A percentile compares a stretch with the other conserved stretches of the same genome.
Evolutionary conservation across 2,113 vertebrate species (phyloP).

Genomic region (Chlorodrepanis virens): DNA sequence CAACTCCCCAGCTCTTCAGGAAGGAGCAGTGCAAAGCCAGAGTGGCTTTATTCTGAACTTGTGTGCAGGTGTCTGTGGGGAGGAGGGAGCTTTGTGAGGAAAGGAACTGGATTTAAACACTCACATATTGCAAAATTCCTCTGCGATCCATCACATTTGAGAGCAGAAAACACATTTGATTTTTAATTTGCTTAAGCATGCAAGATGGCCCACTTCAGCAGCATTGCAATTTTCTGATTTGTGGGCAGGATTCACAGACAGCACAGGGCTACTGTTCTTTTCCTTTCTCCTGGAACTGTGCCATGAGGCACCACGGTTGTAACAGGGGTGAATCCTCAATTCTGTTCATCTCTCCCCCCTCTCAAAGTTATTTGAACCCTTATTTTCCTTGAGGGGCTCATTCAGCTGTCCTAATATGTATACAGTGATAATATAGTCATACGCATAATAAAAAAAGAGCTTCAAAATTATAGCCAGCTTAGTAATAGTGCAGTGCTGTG

Average conservation of each 20-base stretch:
- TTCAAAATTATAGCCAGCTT: slow-evolving; percentile 63
- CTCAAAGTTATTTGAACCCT: slow-evolving; percentile 68
- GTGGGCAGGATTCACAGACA: slow-evolving; percentile 52
- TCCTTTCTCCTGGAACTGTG: slow-evolving; percentile 36
- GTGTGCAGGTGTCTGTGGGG: background rate
- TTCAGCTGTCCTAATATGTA: slow-evolving; percentile 74
- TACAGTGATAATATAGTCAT: slow-evolving; percentile 72
- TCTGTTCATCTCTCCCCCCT: slow-evolving; percentile 57
- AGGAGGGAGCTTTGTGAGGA: background rate
- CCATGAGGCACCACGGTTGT: slow-evolving; percentile 54
- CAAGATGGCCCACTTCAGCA: slow-evolving; percentile 63
- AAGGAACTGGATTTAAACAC: background rate
- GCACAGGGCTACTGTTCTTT: slow-evolving; percentile 29
- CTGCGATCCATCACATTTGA: slow-evolving; percentile 23
- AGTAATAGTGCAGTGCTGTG: slow-evolving; percentile 30
- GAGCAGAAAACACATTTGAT: slow-evolving; percentile 59
- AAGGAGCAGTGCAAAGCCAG: background rate
- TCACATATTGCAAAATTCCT: slow-evolving; percentile 31
- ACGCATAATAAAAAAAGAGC: slow-evolving; percentile 64
- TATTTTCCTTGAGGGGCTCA: slow-evolving; percentile 74
- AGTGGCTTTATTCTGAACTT: background rate
- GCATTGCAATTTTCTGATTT: slow-evolving; percentile 57
- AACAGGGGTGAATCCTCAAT: slow-evolving; percentile 68
- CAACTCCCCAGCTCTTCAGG: slow-evolving; percentile 15
- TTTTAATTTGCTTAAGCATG: slow-evolving; percentile 70